Evolutionary conservation across 2,113 vertebrate genomes (phyloP).

Genomic region (Epinephelus fuscoguttatus): DNA sequence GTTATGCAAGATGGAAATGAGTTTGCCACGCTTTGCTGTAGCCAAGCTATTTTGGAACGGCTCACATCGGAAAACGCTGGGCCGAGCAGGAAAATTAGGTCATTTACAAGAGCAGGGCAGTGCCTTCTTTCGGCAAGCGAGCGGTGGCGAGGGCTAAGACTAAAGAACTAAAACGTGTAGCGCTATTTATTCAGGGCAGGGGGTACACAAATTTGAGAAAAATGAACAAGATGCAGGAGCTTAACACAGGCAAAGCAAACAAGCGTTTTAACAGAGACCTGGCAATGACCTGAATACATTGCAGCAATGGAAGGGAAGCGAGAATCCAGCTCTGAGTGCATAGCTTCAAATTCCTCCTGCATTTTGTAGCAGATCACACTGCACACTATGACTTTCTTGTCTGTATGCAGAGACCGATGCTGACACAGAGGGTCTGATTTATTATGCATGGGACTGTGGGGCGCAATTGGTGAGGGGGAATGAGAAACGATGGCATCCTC

Average conservation of each 20-base stretch:
- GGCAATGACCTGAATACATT: constrained; percentile 70
- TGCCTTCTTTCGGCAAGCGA: constrained; percentile 58
- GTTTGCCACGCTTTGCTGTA: constrained; percentile 82
- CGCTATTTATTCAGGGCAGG: constrained; percentile 69
- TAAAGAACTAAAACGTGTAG: constrained; percentile 65
- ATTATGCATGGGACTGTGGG: constrained; percentile 71
- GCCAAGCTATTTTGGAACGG: constrained; percentile 83
- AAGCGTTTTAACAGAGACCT: constrained; percentile 53
- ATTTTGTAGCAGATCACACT: constrained; percentile 59
- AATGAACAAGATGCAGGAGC: constrained; percentile 59
- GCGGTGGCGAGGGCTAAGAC: constrained; percentile 56
- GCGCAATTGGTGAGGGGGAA: constrained; percentile 56
- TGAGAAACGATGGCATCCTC: constrained; percentile 62
- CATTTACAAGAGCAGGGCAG: constrained; percentile 81
- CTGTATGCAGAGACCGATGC: constrained; percentile 46
- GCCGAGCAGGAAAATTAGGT: constrained; percentile 84
- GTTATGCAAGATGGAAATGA: constrained; percentile 87
- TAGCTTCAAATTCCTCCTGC: constrained; percentile 46
- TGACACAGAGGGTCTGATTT: constrained; percentile 66
- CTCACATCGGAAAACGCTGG: constrained; percentile 80
- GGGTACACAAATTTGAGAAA: constrained; percentile 53
- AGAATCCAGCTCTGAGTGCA: constrained; percentile 45
- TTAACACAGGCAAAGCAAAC: constrained; percentile 45
- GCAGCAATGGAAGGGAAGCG: constrained; percentile 37
- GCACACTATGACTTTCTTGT: constrained; percentile 48